Base-by-base conservation (phyloP, 2,888 invertebrate species). In the Druceiella hillmani region DNA sequence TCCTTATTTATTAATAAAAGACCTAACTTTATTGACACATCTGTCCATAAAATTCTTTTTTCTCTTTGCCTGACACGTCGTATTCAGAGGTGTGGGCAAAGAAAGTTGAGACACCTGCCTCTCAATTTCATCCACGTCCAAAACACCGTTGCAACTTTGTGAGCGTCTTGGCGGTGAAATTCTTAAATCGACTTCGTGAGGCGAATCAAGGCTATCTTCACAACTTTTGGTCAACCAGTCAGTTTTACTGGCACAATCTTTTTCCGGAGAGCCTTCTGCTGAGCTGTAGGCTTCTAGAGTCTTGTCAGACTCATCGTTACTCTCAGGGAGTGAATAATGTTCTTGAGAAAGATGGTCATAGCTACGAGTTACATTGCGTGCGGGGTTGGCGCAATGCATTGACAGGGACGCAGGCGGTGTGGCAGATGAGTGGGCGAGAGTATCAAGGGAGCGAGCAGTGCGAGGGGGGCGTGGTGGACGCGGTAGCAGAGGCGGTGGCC, bases 11-110 rank as follows among this genome's bases (percentile, higher is more conserved):
- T 66, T 66, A 46, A 79, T 84, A 59, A 86, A 74, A 68, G 83
- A 81, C 72, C 83, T 79, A 64, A 86, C 82, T 78, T 86, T 86
- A 67, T 83, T 85, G 52, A 86, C 83, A 65, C 85, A 86, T 61
- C 82, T 75, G 74, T 88, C 87, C 79, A 89, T 84, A 61, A 89
- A 87, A 63, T 87, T 87, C 58, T 81, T 80, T 62, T 81, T 82
- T 55, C 79, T 73, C 60, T 83, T 82, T 5, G 73, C 75, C 53
- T 77, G 77, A 35, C 70, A 73, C 48, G 68, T 59, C 50, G 75
- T 72, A 50, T 78, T 74, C 55, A 74, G 62, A 51, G 75, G 74
- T 55, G 78, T 60, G 53, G 74, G 74, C 53, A 80, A 56, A 45
- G 77, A 75, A 41, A 73, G 61, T 45, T 73, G 64, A 41, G 76